A percentile compares a stretch with the other conserved stretches of the same genome.
These are phyloP conservation scores for Forbesichthys papilliferus DNA, from an alignment of 2,113 vertebrate species.

Conservation along the genomic window DNA sequence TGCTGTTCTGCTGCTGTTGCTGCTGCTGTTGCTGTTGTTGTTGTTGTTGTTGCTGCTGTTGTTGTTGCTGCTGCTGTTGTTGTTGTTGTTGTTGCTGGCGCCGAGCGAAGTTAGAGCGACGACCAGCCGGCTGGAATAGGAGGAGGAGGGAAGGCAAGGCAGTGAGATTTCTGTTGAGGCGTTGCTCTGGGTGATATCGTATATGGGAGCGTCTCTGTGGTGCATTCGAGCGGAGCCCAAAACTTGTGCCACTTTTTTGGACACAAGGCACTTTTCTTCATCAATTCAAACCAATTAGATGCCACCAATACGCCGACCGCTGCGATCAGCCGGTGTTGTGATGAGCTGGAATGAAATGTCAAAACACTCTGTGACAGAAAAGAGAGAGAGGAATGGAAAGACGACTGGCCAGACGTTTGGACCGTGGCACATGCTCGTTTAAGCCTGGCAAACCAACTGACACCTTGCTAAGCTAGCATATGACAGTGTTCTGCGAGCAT, in stretches of 20 bases:
- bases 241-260: too few species aligned
- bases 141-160: not conserved
- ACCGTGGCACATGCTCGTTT: not conserved
- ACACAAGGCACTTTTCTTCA: too few species aligned
- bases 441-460: not conserved
- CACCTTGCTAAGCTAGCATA: not conserved
- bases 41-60: constrained; percentile 34
- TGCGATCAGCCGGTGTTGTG: too few species aligned
- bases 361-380: too few species aligned
- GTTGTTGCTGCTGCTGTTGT: not conserved
- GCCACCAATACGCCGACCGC: too few species aligned
- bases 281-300: too few species aligned
- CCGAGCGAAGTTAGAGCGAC: constrained; percentile 55
- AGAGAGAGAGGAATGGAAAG: too few species aligned
- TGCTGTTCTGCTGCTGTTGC: constrained; percentile 64
- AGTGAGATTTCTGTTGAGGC: too few species aligned
- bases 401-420: not conserved
- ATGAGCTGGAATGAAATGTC: too few species aligned
- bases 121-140: constrained; percentile 49
- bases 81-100: constrained; percentile 45
- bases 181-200: too few species aligned
- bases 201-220: too few species aligned
- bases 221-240: too few species aligned
- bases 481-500: constrained; percentile 13
- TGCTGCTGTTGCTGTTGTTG: constrained; percentile 38